Conservation (phyloP, 2,888 invertebrate genomes). For the Lobophora halterata region DNA sequence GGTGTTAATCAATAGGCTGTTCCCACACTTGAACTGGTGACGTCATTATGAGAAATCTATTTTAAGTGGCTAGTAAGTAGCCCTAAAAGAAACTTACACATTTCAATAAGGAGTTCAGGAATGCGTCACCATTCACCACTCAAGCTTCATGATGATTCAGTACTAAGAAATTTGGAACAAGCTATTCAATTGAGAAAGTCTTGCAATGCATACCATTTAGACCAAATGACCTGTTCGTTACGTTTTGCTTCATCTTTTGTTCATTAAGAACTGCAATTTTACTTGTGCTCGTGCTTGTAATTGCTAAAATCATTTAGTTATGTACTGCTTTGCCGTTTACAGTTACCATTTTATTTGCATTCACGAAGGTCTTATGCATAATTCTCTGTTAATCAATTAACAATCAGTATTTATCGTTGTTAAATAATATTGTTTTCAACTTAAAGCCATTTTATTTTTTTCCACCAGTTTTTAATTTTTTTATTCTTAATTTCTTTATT, state of each 20-base stretch:
- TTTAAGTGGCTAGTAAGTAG: constrained; percentile 39
- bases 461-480: too few relatives aligned
- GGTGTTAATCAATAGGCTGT: constrained; percentile 55
- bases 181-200: constrained; percentile 6
- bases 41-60: constrained; percentile 35
- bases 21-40: constrained; percentile 55
- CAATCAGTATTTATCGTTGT: too few relatives aligned
- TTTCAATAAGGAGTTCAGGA: constrained; percentile 19
- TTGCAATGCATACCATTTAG: not conserved
- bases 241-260: not conserved
- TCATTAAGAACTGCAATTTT: not conserved
- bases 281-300: not conserved
- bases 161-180: constrained; percentile 2
- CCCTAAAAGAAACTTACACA: constrained; percentile 12
- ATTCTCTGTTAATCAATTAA: too few relatives aligned
- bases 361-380: too few relatives aligned
- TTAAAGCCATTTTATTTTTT: too few relatives aligned
- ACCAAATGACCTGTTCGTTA: constrained; percentile 3
- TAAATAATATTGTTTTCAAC: too few relatives aligned
- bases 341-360: too few relatives aligned
- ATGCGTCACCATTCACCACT: not conserved
- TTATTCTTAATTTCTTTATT: too few relatives aligned
- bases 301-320: too few relatives aligned
- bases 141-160: constrained; percentile 13
- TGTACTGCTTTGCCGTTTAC: too few relatives aligned